phyloP scores from a whole-genome alignment of 2,888 invertebrate species.

The Tolmerus cingulatus region DNA sequence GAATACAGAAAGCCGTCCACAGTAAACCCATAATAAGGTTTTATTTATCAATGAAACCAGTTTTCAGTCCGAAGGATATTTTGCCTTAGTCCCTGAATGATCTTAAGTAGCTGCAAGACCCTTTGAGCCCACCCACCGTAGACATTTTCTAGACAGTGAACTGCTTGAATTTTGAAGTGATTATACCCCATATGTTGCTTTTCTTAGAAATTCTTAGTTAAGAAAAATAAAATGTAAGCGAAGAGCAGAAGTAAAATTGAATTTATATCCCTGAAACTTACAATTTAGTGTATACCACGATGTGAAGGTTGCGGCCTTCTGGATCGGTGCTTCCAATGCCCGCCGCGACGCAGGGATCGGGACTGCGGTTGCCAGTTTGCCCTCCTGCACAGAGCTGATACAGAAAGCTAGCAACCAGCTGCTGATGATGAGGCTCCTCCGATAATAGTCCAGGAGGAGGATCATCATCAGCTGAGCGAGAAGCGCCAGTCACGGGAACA shows the following conservation, averaged over 20 bases:
- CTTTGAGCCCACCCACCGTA: not conserved
- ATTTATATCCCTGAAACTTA: conserved; percentile 20
- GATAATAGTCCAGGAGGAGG: conserved; percentile 33
- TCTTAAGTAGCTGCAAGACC: conserved; percentile 20
- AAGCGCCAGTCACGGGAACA: conserved; percentile 9
- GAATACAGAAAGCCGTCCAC: not conserved
- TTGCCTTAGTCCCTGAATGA: conserved; percentile 19
- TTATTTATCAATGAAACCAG: not conserved
- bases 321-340: conserved; percentile 89
- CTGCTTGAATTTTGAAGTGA: conserved; percentile 18
- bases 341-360: conserved; percentile 77
- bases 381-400: conserved; percentile 84
- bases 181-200: not conserved
- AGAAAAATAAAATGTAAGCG: not conserved
- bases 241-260: not conserved
- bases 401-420: conserved; percentile 68
- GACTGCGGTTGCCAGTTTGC: conserved; percentile 93
- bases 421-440: conserved; percentile 54
- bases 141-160: not conserved
- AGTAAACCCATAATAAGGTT: not conserved
- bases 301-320: conserved; percentile 87
- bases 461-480: conserved; percentile 54
- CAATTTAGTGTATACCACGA: conserved; percentile 65
- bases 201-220: not conserved
- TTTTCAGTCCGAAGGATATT: conserved; percentile 12